Evolutionary conservation across 2,888 invertebrate genomes (phyloP).

Genomic region (Drepanosiphum platanoidis): DNA sequence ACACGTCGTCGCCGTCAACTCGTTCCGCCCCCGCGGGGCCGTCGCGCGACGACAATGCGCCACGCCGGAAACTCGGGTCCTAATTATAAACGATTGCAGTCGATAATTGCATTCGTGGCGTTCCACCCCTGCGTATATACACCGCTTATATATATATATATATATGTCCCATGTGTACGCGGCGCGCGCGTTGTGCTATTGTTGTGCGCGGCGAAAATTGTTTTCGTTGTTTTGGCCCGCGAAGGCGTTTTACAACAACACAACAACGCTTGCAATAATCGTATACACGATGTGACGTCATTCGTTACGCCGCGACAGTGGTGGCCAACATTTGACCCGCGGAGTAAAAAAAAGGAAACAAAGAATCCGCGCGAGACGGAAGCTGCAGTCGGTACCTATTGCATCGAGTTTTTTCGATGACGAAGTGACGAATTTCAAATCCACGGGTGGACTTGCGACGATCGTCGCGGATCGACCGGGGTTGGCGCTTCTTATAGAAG

Average conservation of each 20-base stretch:
- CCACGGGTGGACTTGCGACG: no score
- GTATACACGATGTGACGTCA: no score
- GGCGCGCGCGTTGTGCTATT: no score
- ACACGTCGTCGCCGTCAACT: constrained; percentile 1
- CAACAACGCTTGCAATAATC: not conserved
- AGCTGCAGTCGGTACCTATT: no score
- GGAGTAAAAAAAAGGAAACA: not conserved
- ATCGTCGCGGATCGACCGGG: no score
- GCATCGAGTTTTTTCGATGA: not conserved
- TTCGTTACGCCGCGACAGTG: no score
- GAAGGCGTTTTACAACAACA: not conserved
- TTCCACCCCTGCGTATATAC: not conserved
- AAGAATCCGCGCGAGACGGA: not conserved
- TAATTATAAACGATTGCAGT: constrained; percentile 27
- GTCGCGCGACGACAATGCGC: constrained; percentile 5
- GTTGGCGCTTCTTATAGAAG: no score
- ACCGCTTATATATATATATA: no score
- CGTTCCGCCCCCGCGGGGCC: constrained; percentile 17
- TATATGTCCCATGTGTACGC: no score
- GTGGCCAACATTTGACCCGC: no score
- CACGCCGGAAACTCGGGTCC: constrained; percentile 23
- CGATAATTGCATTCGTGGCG: constrained; percentile 15
- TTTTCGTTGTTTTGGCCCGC: not conserved
- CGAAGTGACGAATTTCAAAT: no score
- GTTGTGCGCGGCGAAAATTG: no score